Base-by-base conservation (phyloP, 2,888 invertebrate species). In the Scaptomyza parva region DNA sequence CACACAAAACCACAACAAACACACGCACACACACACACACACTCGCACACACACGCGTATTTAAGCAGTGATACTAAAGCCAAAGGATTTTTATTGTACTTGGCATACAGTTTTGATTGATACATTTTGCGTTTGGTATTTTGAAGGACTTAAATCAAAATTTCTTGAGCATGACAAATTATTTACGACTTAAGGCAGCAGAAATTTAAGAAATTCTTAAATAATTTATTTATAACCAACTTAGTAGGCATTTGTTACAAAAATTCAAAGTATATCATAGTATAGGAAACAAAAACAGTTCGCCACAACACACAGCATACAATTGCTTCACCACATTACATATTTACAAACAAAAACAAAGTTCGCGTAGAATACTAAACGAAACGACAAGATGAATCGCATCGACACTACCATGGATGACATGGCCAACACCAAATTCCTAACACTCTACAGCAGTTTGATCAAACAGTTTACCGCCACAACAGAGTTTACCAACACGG, bases 361-460 rank as follows among this genome's bases (percentile, higher is more conserved):
- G 8, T 24, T 9, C 3, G 9, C 18, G 24, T 20, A n/a, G 11
- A n/a, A 26, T 17, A 55, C 7, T 30, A 53, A 8, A 43, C 7
- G 18, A 51, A n/a, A 12, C 48, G 30, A 28, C 52, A 61, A 70
- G 43, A 90, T 90, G 90, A 88, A 88, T 52, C 87, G 89, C 37
- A 89, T 95, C 20, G 95, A 95, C 80, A 92, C 92, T 20, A 92
- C 94, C 40, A 91, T 95, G 77, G 94, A 94, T 80, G 93, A 93
- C 52, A 94, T 94, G 92, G 94, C 94, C 86, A 95, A 95, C 86
- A 94, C 94, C 3, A 92, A 94, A 3, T 94, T 94, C 70, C 92
- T 93, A 1, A 94, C 94, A 69, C 94, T 94, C 78, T 92, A 95
- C 75, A 92, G 93, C 14, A 89, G 91, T 0, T 77, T 93, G 22